These are phyloP conservation scores for Scaptomyza polygonia DNA, from an alignment of 2,888 invertebrate species.

Conservation along the genomic window DNA sequence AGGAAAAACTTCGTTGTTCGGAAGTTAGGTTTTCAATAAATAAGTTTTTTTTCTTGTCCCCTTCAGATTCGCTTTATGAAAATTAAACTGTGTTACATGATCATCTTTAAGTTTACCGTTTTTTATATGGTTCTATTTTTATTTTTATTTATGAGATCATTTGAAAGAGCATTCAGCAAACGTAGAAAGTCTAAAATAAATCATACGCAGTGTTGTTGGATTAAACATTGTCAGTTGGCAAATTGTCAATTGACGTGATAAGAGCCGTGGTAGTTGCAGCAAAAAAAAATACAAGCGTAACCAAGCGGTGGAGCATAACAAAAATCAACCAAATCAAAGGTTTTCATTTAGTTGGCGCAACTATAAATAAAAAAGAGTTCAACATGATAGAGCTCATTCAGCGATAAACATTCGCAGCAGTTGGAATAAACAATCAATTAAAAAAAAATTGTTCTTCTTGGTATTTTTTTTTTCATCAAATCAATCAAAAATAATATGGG, in stretches of 20 bases:
- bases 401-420: constrained; percentile 41
- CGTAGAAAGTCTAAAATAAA: not conserved
- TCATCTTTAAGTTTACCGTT: not conserved
- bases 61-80: too few relatives aligned
- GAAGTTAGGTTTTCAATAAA: too few relatives aligned
- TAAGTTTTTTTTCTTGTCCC: too few relatives aligned
- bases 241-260: constrained; percentile 71
- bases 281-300: constrained; percentile 16
- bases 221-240: constrained; percentile 60
- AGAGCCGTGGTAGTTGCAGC: constrained; percentile 31
- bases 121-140: not conserved
- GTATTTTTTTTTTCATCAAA: not conserved
- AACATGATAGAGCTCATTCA: constrained; percentile 52
- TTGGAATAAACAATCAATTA: constrained; percentile 19
- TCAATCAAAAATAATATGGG: constrained; percentile 43
- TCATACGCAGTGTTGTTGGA: constrained; percentile 37
- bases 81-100: too few relatives aligned
- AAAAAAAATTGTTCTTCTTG: too few relatives aligned
- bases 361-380: constrained; percentile 61
- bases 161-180: constrained; percentile 27
- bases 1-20: too few relatives aligned
- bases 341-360: constrained; percentile 37
- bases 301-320: constrained; percentile 11
- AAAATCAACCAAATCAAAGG: constrained; percentile 49
- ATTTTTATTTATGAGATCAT: not conserved